A percentile compares a stretch with the other conserved stretches of the same genome.
phyloP scores from a whole-genome alignment of 2,113 vertebrate genomes.

The Emberiza fucata region DNA sequence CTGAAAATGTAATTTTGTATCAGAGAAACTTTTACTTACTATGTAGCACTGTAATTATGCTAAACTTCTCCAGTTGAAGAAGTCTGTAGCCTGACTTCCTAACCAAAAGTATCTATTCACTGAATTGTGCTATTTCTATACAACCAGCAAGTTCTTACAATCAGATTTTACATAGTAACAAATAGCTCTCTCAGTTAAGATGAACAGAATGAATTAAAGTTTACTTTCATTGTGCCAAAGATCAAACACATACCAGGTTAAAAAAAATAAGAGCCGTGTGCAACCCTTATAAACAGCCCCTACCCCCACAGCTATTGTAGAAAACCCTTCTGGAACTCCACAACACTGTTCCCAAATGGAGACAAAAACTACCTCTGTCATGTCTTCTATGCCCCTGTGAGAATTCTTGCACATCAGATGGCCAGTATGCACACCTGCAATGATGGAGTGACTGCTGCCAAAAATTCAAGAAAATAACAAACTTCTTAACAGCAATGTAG shows the following conservation, averaged over 20 bases:
- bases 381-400: rapidly evolving
- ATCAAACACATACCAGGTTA: neutral
- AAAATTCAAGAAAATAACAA: neutral
- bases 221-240: neutral
- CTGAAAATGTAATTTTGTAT: neutral
- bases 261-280: neutral
- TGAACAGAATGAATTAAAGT: neutral
- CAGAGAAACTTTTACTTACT: neutral
- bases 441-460: neutral
- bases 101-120: neutral
- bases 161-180: neutral
- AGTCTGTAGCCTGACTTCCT: neutral
- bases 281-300: neutral
- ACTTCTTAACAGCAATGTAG: neutral
- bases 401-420: neutral
- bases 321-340: neutral
- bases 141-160: neutral
- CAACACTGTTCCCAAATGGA: neutral
- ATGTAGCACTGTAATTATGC: neutral
- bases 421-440: neutral
- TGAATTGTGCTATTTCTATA: neutral
- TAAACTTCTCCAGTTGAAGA: neutral
- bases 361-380: neutral
- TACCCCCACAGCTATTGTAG: neutral
- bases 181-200: neutral